Percentiles rank a stretch among this genome's conserved stretches.
phyloP scores from a whole-genome alignment of 1,140 invertebrate genomes.

The Lasaia peninsularis region DNA sequence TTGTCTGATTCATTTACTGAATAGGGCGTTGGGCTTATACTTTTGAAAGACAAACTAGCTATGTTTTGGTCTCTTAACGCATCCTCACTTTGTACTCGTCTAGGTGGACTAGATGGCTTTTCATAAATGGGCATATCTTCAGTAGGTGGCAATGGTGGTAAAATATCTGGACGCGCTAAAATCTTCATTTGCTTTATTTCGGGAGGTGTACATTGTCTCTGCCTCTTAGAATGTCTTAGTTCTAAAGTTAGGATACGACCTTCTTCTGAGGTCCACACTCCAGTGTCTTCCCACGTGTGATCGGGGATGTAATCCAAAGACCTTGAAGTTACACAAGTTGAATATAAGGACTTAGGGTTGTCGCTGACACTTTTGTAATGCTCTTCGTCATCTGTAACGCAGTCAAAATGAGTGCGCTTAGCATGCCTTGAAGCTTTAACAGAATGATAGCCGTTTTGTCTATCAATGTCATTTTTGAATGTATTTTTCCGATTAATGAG shows the following conservation, averaged over 20 bases:
- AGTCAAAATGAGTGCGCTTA: constrained; percentile 73
- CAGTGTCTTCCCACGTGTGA: constrained; percentile 44
- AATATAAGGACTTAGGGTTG: background rate
- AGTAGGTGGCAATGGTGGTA: constrained; percentile 80
- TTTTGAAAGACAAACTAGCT: background rate
- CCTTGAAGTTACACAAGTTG: constrained; percentile 9
- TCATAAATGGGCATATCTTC: constrained; percentile 78
- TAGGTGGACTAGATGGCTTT: constrained; percentile 78
- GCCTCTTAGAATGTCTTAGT: constrained; percentile 82
- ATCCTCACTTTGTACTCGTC: constrained; percentile 63
- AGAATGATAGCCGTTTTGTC: constrained; percentile 72
- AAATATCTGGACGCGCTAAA: constrained; percentile 80
- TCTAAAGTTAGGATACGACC: constrained; percentile 80
- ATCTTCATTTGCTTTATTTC: constrained; percentile 65
- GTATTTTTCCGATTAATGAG: constrained; percentile 57
- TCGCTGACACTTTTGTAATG: constrained; percentile 37
- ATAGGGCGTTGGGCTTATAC: background rate
- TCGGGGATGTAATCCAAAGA: constrained; percentile 38
- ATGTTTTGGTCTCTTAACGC: background rate
- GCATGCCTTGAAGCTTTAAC: background rate
- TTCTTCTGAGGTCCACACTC: constrained; percentile 69
- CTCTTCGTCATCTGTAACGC: constrained; percentile 85
- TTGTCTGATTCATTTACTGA: background rate
- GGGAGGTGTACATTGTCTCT: constrained; percentile 77
- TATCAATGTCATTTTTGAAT: constrained; percentile 76